Evolutionary conservation across 2,113 vertebrate species (phyloP).

Genomic region (Hyla sarda): DNA sequence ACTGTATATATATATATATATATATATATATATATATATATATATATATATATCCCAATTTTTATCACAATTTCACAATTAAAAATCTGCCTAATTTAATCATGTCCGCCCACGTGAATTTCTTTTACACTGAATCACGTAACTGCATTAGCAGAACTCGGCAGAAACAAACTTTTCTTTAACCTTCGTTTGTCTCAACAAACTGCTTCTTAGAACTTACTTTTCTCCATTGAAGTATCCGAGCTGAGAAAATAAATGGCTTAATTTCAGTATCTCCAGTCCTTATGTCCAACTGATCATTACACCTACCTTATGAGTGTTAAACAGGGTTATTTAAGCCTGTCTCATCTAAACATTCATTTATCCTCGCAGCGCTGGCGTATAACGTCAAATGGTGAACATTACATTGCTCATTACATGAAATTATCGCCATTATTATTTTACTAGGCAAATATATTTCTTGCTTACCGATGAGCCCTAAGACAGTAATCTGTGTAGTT

Average conservation of each 20-base stretch:
- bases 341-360: constrained; percentile 5
- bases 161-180: neutral
- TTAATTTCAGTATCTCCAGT: constrained; percentile 11
- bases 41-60: too few species aligned
- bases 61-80: too few species aligned
- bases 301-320: constrained; percentile 7
- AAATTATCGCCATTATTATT: constrained; percentile 24
- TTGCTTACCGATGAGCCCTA: constrained; percentile 19
- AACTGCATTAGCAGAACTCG: constrained; percentile 8
- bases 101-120: too few species aligned
- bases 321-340: neutral
- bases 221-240: neutral
- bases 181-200: neutral
- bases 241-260: constrained; percentile 22
- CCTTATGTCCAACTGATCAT: constrained; percentile 33
- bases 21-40: too few species aligned
- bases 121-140: neutral
- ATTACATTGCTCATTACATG: constrained; percentile 22
- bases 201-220: neutral
- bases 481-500: constrained; percentile 21
- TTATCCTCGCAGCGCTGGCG: neutral
- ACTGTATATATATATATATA: too few species aligned
- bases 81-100: too few species aligned
- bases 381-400: constrained; percentile 17
- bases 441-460: constrained; percentile 28